Evolutionary conservation across 2,888 invertebrate genomes (phyloP), one percentile per base, ranked within the genome.

Genomic region (Cephalotes varians): DNA sequence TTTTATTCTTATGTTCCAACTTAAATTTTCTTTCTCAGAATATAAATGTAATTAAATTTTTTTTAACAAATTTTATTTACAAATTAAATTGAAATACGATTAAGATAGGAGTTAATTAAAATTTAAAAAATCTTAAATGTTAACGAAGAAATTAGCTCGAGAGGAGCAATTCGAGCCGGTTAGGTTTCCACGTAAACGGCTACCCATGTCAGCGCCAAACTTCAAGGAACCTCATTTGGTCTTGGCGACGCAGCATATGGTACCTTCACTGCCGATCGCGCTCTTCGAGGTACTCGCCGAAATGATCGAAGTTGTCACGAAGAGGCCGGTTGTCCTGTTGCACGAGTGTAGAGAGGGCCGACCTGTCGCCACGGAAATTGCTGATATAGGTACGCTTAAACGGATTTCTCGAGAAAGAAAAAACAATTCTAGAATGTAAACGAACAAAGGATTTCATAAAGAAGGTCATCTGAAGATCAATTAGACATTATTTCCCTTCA

Each of bases 201-300:
- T 84, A 2, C 91, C 91, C 1, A 37, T 85, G 28, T 86, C 90
- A 2, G 18, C 82, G n/a, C 91, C 92, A 0, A 25, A 56, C 12
- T 51, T 91, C 1, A 82, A 87, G 0, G 87, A 85, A 60, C 91
- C 88, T n/a, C 92, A 93, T 18, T 82, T 93, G 7, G 89, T 93
- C 0, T 74, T 94, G 71, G 83, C 93, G 2, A 91, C 91, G 9
- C 92, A 94, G 69, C 85, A 18, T 28, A 0, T 94, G 58, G 93
- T 93, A 1, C 94, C 94, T 0, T 93, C 94, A 1, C 40, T 94
- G 51, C 92, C 94, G 6, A 88, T 93, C 15, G 82, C 64, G 9
- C 84, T 94, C 5, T 94, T 94, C 69, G 92, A 94, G 40, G 79
- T 92, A 0, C 47, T 93, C n/a, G 92, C 89, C 1, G 93, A 92